Conservation (phyloP, 2,113 vertebrate genomes). For the Leuciscus idus region DNA sequence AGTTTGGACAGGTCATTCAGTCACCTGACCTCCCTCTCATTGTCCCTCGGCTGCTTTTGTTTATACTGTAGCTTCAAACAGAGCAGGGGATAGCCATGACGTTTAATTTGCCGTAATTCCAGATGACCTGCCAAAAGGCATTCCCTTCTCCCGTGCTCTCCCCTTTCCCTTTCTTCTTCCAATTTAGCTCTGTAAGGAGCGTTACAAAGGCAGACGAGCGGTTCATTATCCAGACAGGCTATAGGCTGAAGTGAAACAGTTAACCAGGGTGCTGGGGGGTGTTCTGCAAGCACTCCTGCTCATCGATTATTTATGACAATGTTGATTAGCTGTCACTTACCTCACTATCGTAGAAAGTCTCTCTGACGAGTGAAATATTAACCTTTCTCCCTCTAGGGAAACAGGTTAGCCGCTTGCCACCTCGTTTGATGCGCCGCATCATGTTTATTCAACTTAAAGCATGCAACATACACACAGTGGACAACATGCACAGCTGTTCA, state of each 20-base stretch:
- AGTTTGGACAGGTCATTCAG: constrained; percentile 39
- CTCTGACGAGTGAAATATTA: constrained; percentile 84
- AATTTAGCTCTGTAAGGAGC: constrained; percentile 72
- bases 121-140: constrained; percentile 78
- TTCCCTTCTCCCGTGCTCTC: constrained; percentile 63
- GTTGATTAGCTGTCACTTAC: constrained; percentile 87
- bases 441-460: constrained; percentile 49
- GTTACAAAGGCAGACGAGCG: constrained; percentile 72
- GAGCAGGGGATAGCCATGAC: constrained; percentile 64
- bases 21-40: not conserved
- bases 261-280: constrained; percentile 43
- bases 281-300: constrained; percentile 51
- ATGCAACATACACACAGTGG: constrained; percentile 25
- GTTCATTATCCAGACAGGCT: constrained; percentile 72
- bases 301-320: constrained; percentile 88
- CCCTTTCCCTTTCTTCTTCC: constrained; percentile 70
- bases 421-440: constrained; percentile 53
- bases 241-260: constrained; percentile 47
- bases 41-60: constrained; percentile 26
- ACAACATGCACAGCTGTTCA: constrained; percentile 32
- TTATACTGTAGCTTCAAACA: constrained; percentile 45
- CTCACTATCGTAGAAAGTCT: constrained; percentile 78
- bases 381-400: constrained; percentile 73
- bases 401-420: constrained; percentile 52
- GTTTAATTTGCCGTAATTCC: constrained; percentile 82